Evolutionary conservation across 2,797 vertebrate species (phyloP), one percentile per base, ranked within the genome.

Genomic region (Bovichtus variegatus): DNA sequence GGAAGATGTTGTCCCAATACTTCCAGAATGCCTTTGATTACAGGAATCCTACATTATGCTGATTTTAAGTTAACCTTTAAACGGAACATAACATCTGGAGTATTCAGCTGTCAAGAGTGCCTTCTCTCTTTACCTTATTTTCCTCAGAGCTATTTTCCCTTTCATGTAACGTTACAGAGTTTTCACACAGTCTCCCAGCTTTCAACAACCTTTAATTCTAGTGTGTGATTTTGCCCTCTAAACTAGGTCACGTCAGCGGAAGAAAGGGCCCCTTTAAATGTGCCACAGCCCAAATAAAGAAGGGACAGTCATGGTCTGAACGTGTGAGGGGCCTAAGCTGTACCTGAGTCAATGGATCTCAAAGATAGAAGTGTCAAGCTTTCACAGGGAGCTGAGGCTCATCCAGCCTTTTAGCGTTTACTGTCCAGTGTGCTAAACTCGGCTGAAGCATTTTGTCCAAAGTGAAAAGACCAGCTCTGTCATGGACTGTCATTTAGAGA

Each of bases 301-400:
- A 78, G 87, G 78, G 75, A 66, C 74, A 83, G 86, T 84, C 71
- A 66, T 25, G 47, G 65, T 72, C 76, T 81, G 89, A 85, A 90
- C 92, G 89, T 88, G 87, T 57, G 83, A 80, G 62, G 43, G 41
- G 41, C 54, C 65, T 50, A 41, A 78, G 76, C 85, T 81, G 44
- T 62, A 81, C 78, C 71, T n/a, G 75, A 89, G 89, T 92, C 87
- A 87, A 89, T 89, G 92, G 87, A 92, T 92, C 81, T 82, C 77
- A 86, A 44, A 91, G 90, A 91, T 91, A 91, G 81, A 89, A 76
- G 83, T 84, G 84, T 90, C 89, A 91, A 68, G 82, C 87, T 84
- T 89, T 85, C 81, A 87, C 68, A 60, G 62, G 47, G 66, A 83
- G 79, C 76, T 31, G 57, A 64, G 58, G 71, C 82, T 78, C 78